Evolutionary conservation across 1,140 invertebrate genomes (phyloP), one percentile per base, ranked within the genome.

Genomic region (Agrilus planipennis): DNA sequence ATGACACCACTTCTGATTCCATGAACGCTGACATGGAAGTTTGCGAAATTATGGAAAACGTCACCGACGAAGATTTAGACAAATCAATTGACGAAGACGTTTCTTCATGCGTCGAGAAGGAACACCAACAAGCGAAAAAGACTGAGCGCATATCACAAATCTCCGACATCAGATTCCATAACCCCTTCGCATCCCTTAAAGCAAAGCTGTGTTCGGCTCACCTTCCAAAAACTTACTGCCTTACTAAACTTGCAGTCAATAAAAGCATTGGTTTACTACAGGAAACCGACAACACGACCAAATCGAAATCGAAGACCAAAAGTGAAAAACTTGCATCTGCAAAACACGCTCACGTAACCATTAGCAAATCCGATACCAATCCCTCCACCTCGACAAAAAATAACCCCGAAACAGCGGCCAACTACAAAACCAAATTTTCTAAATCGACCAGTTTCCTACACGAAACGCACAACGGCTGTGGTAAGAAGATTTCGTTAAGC

Each of bases 21-120:
- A 58, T 67, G 5, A 63, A 66, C 44, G 66, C 65, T 12, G 67
- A 70, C 42, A 55, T 67, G 47, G 66, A 69, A 50, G 65, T 69
- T 14, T 60, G 61, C 39, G 63, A 61, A 15, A 65, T 66, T 35
- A 46, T 67, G 21, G 63, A 59, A 49, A 53, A 52, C 0, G 47
- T 58, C 2, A 52, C 53, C 3, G 55, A 56, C 39, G 55, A 57
- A 35, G 53, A 55, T 32, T 43, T 52, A 46, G 45, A 47, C 22
- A 45, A 42, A 32, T 40, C 29, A 5, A 34, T 32, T 19, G 38
- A 44, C 15, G 47, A 49, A 20, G 47, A 50, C 22, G 48, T 47
- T 22, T 44, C 11, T 22, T n/a, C 5, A 22, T 3, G 16, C 15
- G 11, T n/a, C 4, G 23, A 36, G 41, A 38, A 39, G 38, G 42